phyloP scores from a whole-genome alignment of 2,888 invertebrate species.

The Ashinkailepas kermadecensis region DNA sequence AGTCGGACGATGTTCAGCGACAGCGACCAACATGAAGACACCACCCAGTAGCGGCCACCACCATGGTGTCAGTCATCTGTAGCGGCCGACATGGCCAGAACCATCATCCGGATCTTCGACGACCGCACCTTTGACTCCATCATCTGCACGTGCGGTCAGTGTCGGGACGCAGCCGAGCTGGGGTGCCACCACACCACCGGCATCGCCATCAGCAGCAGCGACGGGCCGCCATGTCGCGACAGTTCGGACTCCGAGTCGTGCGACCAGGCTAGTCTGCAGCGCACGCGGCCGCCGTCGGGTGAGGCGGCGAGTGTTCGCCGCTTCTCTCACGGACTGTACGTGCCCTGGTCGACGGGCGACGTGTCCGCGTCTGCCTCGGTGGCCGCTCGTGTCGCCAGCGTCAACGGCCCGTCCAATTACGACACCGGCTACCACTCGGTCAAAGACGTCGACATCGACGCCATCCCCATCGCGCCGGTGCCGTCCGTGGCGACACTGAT shows the following conservation, averaged over 20 bases:
- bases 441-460: slow-evolving; percentile 3
- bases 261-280: no score
- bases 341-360: neutral
- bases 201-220: neutral
- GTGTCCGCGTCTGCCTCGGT: neutral
- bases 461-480: neutral
- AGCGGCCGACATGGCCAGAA: neutral
- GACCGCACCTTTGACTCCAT: neutral
- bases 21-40: no score
- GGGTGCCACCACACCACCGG: slow-evolving; percentile 4
- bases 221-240: neutral
- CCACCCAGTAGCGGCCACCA: neutral
- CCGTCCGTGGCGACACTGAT: neutral
- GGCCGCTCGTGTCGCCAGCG: neutral
- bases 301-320: neutral
- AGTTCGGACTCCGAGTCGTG: no score
- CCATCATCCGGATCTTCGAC: slow-evolving; percentile 19
- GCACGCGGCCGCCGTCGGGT: neutral
- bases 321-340: neutral
- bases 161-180: neutral
- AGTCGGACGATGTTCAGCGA: no score
- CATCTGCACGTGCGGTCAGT: slow-evolving; percentile 13
- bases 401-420: neutral
- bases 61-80: neutral
- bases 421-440: slow-evolving; percentile 16